Evolutionary conservation across 1,140 invertebrate species (phyloP), one percentile per base, ranked within the genome.

Genomic region (Leptinotarsa lineolata): DNA sequence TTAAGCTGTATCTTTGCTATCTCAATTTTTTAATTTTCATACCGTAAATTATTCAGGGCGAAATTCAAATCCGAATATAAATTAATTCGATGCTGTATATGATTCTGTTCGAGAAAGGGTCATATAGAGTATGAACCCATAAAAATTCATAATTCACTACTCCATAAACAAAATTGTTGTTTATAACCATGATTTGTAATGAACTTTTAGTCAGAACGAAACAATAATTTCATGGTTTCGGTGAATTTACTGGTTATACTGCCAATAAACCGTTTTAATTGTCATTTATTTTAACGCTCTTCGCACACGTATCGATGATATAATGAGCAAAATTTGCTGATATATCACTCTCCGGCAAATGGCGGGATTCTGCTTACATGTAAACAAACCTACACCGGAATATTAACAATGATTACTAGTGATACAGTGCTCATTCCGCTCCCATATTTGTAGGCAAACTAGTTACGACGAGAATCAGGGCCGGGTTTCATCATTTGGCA

Each of bases 251-350:
- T 22, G 64, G 15, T 66, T 66, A 39, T 39, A 66, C n/a, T 39
- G 64, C 22, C 39, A 66, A 66, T 66, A 66, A 66, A 66, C n/a
- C 30, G 64, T 44, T 66, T 44, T 66, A 66, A 66, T 66, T 66
- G 64, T 66, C 64, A 66, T 66, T 66, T 66, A 66, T 66, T 66
- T 66, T 66, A 66, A 46, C 39, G 64, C 64, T 39, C 24, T 44
- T 66, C 22, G 64, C 22, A 66, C 64, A 66, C 64, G 64, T 66
- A 66, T 66, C 39, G 39, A 66, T 66, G 64, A 66, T 66, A 66
- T 66, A 44, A 66, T 66, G 64, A 66, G 30, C 64, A 44, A 66
- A 66, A 39, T 66, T 66, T 44, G 64, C 64, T 66, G 64, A 66
- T 66, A 44, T 66, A 44, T 66, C 48, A 54, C 48, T 54, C 15